Conservation (phyloP, 2,797 vertebrate species). For the Graptemys geographica region DNA sequence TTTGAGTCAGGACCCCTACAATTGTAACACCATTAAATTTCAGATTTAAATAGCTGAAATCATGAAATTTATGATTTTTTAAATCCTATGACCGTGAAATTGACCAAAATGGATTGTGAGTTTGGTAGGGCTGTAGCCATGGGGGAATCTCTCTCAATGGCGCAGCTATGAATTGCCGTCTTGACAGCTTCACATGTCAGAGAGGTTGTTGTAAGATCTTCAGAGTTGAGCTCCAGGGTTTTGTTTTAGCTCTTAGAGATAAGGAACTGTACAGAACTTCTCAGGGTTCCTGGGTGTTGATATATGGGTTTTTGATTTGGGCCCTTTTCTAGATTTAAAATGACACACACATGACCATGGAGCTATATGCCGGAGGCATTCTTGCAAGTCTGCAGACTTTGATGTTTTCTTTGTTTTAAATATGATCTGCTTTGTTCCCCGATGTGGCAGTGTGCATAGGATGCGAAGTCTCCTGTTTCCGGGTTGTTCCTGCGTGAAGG, state of each 20-base stretch:
- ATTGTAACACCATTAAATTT: no score
- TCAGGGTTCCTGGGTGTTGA: neutral
- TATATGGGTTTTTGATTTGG: neutral
- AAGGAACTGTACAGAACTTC: neutral
- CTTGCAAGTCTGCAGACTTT: neutral
- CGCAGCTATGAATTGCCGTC: fast-evolving
- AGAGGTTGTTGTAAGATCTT: neutral
- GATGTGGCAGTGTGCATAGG: neutral
- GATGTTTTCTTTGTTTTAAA: neutral
- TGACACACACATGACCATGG: fast-evolving
- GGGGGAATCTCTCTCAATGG: neutral
- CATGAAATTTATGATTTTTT: no score
- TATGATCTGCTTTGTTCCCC: neutral
- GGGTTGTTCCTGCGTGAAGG: neutral
- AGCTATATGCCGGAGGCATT: neutral
- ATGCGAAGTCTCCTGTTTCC: neutral
- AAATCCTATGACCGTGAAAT: no score
- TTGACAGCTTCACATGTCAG: neutral
- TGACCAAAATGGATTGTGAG: no score
- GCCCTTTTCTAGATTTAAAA: neutral
- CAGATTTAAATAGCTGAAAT: no score
- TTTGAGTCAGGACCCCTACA: no score
- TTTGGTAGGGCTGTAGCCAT: no score
- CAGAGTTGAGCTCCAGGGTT: neutral
- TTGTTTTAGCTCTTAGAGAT: neutral